Evolutionary conservation across 2,113 vertebrate species (phyloP).

Genomic region (Rana temporaria): DNA sequence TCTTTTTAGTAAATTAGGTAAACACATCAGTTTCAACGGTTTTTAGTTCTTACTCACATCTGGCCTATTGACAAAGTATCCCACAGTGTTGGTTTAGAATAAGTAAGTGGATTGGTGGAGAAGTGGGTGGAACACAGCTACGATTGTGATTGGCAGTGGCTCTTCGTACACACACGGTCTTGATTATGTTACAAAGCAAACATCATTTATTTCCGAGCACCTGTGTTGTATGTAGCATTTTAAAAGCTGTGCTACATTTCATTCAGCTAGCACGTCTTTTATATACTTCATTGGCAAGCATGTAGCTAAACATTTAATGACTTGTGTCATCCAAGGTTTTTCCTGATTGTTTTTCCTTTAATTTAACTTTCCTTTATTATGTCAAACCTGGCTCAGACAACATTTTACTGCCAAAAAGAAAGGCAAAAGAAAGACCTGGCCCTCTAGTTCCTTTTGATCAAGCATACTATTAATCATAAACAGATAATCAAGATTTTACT

Average conservation of each 20-base stretch:
- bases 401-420: neutral
- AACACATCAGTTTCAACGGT: neutral
- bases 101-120: slow-evolving; percentile 67
- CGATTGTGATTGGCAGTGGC: slow-evolving; percentile 49
- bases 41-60: slow-evolving; percentile 20
- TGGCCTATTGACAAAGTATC: slow-evolving; percentile 20
- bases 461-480: too few species aligned
- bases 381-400: neutral
- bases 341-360: neutral
- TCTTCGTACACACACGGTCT: neutral
- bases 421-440: too few species aligned
- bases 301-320: neutral
- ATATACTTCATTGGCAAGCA: neutral
- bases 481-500: too few species aligned
- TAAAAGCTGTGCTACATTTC: neutral
- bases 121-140: slow-evolving; percentile 65
- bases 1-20: neutral
- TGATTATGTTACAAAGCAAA: slow-evolving; percentile 39
- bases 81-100: slow-evolving; percentile 2
- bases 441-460: too few species aligned
- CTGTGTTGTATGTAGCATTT: slow-evolving; percentile 19
- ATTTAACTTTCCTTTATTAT: neutral
- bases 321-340: neutral
- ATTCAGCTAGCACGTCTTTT: slow-evolving; percentile 1
- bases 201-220: neutral